These are phyloP conservation scores for Columba livia DNA, from an alignment of 2,113 vertebrate species.

Conservation along the genomic window DNA sequence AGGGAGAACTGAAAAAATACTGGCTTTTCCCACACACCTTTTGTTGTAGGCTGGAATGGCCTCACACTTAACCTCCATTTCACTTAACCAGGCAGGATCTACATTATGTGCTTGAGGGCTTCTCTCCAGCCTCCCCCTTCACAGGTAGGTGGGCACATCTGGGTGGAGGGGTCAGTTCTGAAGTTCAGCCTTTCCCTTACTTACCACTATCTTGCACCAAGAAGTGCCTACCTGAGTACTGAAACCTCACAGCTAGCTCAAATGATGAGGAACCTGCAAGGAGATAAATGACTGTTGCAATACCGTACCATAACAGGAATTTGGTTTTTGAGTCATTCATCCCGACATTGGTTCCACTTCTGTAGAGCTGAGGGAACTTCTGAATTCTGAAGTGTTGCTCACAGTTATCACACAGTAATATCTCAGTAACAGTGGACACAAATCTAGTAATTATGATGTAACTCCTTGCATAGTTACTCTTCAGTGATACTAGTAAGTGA, in stretches of 20 bases:
- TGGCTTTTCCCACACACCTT: not conserved
- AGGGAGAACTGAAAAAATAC: not conserved
- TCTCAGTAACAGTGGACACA: not conserved
- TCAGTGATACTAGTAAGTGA: not conserved
- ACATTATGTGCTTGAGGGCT: not conserved
- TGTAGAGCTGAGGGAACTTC: not conserved
- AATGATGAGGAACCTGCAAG: not conserved
- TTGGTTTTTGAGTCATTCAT: not conserved
- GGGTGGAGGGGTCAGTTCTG: not conserved
- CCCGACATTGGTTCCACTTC: not conserved
- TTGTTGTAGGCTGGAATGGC: not conserved
- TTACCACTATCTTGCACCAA: not conserved
- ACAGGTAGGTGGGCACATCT: accelerated
- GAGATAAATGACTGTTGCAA: not conserved
- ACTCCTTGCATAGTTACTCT: not conserved
- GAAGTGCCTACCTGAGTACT: not conserved
- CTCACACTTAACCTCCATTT: not conserved
- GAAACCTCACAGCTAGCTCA: not conserved
- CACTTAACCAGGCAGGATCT: not conserved
- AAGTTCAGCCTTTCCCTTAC: not conserved
- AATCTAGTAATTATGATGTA: not conserved
- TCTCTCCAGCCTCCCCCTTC: not conserved
- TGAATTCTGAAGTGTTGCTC: not conserved
- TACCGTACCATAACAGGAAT: not conserved
- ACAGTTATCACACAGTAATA: not conserved